Percentiles rank a stretch among this genome's conserved stretches.
These are phyloP conservation scores for Hippolais icterina DNA, from an alignment of 2,113 vertebrate genomes.

Conservation along the genomic window DNA sequence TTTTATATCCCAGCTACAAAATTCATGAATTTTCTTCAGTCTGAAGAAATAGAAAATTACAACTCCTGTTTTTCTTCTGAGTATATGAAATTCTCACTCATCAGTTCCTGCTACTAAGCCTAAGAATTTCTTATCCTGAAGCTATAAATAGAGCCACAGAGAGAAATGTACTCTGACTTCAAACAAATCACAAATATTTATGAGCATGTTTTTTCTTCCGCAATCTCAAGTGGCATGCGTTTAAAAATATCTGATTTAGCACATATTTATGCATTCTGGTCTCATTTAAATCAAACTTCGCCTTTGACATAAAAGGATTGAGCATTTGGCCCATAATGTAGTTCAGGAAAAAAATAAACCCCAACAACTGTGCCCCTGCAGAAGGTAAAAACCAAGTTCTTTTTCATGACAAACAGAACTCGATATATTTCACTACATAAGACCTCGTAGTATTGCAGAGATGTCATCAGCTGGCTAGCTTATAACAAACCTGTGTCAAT, in stretches of 20 bases:
- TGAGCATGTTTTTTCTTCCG: background rate
- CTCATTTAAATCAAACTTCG: background rate
- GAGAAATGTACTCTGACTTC: conserved; percentile 22
- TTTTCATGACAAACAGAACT: background rate
- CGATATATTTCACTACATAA: background rate
- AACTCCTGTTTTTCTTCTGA: background rate
- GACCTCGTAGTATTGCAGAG: background rate
- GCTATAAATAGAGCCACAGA: conserved; percentile 30
- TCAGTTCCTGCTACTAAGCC: background rate
- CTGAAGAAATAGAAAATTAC: conserved; percentile 8
- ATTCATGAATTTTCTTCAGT: background rate
- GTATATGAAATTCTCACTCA: conserved; percentile 18
- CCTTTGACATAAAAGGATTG: background rate
- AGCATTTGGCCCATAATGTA: background rate
- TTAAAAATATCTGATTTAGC: conserved; percentile 18
- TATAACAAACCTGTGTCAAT: background rate
- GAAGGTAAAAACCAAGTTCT: background rate
- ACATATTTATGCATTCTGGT: background rate
- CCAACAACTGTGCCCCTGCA: rapidly evolving
- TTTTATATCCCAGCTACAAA: background rate
- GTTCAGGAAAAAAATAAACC: background rate
- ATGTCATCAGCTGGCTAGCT: background rate
- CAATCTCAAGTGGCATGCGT: background rate
- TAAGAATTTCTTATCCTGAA: conserved; percentile 45
- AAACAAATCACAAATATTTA: conserved; percentile 24